phyloP scores from a whole-genome alignment of 2,888 invertebrate species.

The Dasypolia templi region DNA sequence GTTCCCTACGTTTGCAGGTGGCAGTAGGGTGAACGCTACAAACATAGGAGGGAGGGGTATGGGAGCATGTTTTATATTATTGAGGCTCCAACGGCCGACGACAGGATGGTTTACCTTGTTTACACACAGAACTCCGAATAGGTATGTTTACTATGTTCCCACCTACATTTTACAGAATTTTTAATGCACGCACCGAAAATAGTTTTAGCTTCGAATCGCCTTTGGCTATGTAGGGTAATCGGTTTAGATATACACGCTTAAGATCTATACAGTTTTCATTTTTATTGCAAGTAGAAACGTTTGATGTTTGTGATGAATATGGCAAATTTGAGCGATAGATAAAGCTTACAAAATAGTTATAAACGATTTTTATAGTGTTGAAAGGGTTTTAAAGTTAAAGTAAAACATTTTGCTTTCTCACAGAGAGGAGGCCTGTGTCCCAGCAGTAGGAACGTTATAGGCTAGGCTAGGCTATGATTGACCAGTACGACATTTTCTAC shows the following conservation, averaged over 20 bases:
- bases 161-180: constrained; percentile 46
- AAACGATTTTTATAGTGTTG: constrained; percentile 10
- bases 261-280: constrained; percentile 41
- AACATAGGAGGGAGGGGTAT: constrained; percentile 79
- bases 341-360: constrained; percentile 25
- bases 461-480: no score
- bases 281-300: constrained; percentile 45
- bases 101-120: constrained; percentile 82
- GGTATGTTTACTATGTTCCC: constrained; percentile 43
- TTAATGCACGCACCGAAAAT: constrained; percentile 34
- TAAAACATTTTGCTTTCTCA: no score
- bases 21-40: constrained; percentile 76
- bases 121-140: constrained; percentile 70
- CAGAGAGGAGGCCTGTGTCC: no score
- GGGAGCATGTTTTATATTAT: constrained; percentile 88
- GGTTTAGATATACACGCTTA: constrained; percentile 46
- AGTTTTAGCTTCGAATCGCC: constrained; percentile 6
- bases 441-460: no score
- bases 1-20: constrained; percentile 68
- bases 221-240: constrained; percentile 41
- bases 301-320: constrained; percentile 37
- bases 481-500: background rate
- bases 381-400: constrained; percentile 9
- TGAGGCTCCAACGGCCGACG: constrained; percentile 80
- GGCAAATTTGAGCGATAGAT: constrained; percentile 43